Conservation (phyloP, 2,888 invertebrate species). For the Drosophila subquinaria region DNA sequence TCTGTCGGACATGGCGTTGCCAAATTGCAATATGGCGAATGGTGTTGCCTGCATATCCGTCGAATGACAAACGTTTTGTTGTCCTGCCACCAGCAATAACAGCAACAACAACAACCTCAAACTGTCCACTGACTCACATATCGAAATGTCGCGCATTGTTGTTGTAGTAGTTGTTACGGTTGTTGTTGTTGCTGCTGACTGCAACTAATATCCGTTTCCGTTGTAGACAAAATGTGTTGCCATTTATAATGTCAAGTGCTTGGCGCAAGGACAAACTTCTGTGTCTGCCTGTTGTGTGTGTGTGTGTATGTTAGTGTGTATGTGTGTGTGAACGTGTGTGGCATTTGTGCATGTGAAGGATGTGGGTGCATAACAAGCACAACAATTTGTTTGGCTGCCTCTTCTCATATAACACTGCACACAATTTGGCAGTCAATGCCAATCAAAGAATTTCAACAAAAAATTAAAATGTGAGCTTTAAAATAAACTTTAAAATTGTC, state of each 20-base stretch:
- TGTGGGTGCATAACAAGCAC: constrained; percentile 49
- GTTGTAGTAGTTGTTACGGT: constrained; percentile 21
- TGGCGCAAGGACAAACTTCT: constrained; percentile 49
- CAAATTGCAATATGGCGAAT: constrained; percentile 72
- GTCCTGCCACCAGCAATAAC: constrained; percentile 50
- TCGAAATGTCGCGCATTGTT: constrained; percentile 54
- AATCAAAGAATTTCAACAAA: neutral
- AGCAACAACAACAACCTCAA: constrained; percentile 29
- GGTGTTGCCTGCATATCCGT: constrained; percentile 71
- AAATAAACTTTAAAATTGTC: neutral
- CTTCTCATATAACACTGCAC: constrained; percentile 35
- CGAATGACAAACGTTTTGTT: constrained; percentile 75
- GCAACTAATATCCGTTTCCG: constrained; percentile 84
- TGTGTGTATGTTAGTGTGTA: neutral
- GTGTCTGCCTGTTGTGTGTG: constrained; percentile 3
- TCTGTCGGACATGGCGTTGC: constrained; percentile 58
- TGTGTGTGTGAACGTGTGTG: constrained; percentile 17
- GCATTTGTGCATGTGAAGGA: constrained; percentile 45
- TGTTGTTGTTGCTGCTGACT: constrained; percentile 51
- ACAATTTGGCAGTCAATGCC: constrained; percentile 16
- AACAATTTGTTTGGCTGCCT: constrained; percentile 55
- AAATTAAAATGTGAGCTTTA: neutral
- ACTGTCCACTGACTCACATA: constrained; percentile 49
- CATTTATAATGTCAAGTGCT: constrained; percentile 81
- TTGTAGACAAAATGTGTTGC: constrained; percentile 83